phyloP scores from a whole-genome alignment of 2,888 invertebrate genomes.

The Panopea generosa region DNA sequence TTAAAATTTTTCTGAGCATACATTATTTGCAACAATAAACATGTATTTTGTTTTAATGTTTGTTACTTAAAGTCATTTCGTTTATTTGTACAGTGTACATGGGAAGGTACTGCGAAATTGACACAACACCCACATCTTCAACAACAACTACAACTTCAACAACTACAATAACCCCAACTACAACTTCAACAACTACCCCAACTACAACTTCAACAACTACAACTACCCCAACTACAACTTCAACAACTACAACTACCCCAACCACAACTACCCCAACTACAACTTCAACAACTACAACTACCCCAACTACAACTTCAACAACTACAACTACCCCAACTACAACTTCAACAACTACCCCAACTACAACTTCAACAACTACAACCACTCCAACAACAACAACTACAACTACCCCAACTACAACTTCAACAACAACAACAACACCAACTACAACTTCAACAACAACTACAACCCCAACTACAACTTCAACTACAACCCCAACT shows the following conservation, averaged over 20 bases:
- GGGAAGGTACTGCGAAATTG: constrained; percentile 27
- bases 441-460: constrained; percentile 14
- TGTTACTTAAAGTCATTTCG: too few species aligned
- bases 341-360: constrained; percentile 21
- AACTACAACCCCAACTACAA: constrained; percentile 7
- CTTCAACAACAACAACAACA: too few species aligned
- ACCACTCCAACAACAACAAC: constrained; percentile 34
- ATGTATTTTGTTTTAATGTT: too few species aligned
- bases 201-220: too few species aligned
- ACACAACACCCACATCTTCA: background rate
- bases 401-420: constrained; percentile 5
- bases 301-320: background rate
- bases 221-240: too few species aligned
- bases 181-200: too few species aligned
- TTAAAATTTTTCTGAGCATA: too few species aligned
- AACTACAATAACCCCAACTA: too few species aligned
- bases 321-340: constrained; percentile 18
- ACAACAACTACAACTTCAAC: too few species aligned
- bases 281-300: background rate
- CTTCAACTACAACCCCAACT: constrained; percentile 14
- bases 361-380: constrained; percentile 28
- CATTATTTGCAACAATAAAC: too few species aligned
- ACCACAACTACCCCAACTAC: constrained; percentile 17
- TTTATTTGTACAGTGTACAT: constrained; percentile 23
- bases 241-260: constrained; percentile 5